Conservation (phyloP, 2,113 vertebrate species). For the Pungitius pungitius region DNA sequence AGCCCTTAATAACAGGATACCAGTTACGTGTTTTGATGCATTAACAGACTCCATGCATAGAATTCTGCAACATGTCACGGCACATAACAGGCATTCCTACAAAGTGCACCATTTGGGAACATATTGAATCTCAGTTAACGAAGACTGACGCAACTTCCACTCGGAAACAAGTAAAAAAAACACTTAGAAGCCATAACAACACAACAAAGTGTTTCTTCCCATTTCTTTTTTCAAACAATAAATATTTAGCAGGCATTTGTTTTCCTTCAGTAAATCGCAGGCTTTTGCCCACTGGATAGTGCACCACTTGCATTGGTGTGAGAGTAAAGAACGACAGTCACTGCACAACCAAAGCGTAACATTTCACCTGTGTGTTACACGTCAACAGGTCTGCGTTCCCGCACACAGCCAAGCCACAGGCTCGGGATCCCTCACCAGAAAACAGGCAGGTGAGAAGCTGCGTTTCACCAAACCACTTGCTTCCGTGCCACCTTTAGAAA, state of each 20-base stretch:
- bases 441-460: slow-evolving; percentile 34
- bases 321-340: slow-evolving; percentile 59
- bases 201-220: slow-evolving; percentile 35
- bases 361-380: slow-evolving; percentile 56
- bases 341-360: slow-evolving; percentile 62
- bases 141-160: slow-evolving; percentile 46
- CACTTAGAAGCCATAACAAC: slow-evolving; percentile 51
- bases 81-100: slow-evolving; percentile 74
- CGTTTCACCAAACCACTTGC: slow-evolving; percentile 41
- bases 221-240: slow-evolving; percentile 32
- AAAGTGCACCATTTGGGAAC: slow-evolving; percentile 72
- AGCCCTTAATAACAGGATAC: slow-evolving; percentile 70
- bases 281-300: slow-evolving; percentile 49
- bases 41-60: slow-evolving; percentile 72
- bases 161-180: slow-evolving; percentile 48
- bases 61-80: slow-evolving; percentile 67
- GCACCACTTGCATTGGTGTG: slow-evolving; percentile 50
- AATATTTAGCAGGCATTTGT: slow-evolving; percentile 57
- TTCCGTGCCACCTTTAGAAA: slow-evolving; percentile 72
- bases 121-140: slow-evolving; percentile 42
- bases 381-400: slow-evolving; percentile 48
- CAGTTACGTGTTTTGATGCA: slow-evolving; percentile 62
- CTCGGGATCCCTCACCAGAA: slow-evolving; percentile 47
- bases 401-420: not conserved
- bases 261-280: slow-evolving; percentile 37